Conservation (phyloP, 2,888 invertebrate genomes). For the Drosophila neotestacea region DNA sequence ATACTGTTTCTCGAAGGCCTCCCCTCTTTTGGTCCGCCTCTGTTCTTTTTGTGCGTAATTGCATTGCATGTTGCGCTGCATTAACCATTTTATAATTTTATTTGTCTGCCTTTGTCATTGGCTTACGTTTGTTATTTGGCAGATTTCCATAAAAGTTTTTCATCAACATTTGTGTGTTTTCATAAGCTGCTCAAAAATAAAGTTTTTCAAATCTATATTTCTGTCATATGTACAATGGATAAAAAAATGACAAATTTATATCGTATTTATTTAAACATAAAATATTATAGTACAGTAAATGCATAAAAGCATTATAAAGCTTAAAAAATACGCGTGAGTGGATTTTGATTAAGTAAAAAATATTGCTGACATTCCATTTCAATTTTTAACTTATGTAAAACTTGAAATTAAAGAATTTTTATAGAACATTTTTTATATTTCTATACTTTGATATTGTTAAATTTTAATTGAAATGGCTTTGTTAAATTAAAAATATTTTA, state of each 20-base stretch:
- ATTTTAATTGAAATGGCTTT: background rate
- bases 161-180: conserved; percentile 40
- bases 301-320: too few species aligned
- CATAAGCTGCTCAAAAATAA: conserved; percentile 31
- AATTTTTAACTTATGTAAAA: too few species aligned
- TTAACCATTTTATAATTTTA: conserved; percentile 74
- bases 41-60: conserved; percentile 57
- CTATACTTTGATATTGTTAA: too few species aligned
- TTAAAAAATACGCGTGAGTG: too few species aligned
- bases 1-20: background rate
- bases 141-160: conserved; percentile 54
- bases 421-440: background rate
- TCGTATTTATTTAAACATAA: too few species aligned
- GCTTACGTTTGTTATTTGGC: conserved; percentile 57
- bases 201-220: background rate
- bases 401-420: background rate
- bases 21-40: too few species aligned
- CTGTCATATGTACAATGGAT: background rate
- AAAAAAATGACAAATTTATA: background rate
- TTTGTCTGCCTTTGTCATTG: conserved; percentile 58
- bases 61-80: conserved; percentile 77
- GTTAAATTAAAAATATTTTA: background rate
- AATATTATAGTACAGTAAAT: too few species aligned
- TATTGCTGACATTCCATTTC: too few species aligned
- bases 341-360: too few species aligned